These are phyloP conservation scores for Drosophila sechellia DNA, from an alignment of 1,140 invertebrate species.

Conservation along the genomic window DNA sequence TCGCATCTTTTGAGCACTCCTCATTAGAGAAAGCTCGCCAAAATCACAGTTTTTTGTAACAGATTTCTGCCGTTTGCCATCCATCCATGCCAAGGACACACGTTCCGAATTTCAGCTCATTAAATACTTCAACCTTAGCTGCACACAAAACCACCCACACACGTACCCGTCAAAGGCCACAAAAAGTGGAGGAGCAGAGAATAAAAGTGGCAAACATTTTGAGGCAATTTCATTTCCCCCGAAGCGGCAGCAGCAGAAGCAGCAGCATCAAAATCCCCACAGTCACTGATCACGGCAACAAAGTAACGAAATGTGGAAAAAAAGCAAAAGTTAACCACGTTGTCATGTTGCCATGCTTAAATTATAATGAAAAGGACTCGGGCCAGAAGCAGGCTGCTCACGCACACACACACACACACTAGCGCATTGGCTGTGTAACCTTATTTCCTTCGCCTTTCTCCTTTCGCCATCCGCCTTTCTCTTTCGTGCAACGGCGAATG, in stretches of 20 bases:
- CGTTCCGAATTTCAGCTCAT: conserved; percentile 74
- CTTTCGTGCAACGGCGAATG: conserved; percentile 60
- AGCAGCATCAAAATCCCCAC: conserved; percentile 40
- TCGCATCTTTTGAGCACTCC: conserved; percentile 31
- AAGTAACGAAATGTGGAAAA: conserved; percentile 50
- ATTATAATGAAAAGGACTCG: conserved; percentile 83
- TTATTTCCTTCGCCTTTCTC: conserved; percentile 52
- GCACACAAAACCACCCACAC: conserved; percentile 40
- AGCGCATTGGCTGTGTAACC: conserved; percentile 46
- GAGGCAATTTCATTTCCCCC: conserved; percentile 75
- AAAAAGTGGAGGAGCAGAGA: conserved; percentile 50
- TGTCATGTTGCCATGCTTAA: conserved; percentile 81
- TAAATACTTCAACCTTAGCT: conserved; percentile 76
- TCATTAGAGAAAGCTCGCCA: conserved; percentile 32
- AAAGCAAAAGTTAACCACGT: conserved; percentile 82
- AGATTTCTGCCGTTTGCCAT: conserved; percentile 25
- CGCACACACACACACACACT: conserved; percentile 12
- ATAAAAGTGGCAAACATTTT: conserved; percentile 75
- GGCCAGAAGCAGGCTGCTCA: conserved; percentile 51
- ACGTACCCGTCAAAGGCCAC: conserved; percentile 64
- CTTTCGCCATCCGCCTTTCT: conserved; percentile 12
- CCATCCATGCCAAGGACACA: conserved; percentile 58
- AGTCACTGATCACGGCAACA: conserved; percentile 74
- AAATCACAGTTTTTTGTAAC: conserved; percentile 29
- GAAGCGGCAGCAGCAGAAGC: conserved; percentile 30